Evolutionary conservation across 2,888 invertebrate species (phyloP).

Genomic region (Molorchus minor): DNA sequence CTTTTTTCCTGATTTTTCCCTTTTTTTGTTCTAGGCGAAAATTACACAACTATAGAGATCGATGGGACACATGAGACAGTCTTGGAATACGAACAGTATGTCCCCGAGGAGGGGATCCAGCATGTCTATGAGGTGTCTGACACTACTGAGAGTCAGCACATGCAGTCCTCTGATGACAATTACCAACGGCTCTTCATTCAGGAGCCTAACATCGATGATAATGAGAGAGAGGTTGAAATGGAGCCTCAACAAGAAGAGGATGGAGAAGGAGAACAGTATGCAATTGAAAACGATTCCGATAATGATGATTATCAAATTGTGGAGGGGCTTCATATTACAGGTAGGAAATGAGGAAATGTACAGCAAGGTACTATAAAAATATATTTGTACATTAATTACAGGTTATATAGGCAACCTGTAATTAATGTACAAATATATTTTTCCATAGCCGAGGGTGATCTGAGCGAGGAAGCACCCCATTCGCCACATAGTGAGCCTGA

Average conservation of each 20-base stretch:
- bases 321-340: slow-evolving; percentile 53
- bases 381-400: not conserved
- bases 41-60: slow-evolving; percentile 18
- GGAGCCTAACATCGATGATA: slow-evolving; percentile 4
- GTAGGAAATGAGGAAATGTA: slow-evolving; percentile 37
- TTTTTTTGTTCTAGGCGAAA: not conserved
- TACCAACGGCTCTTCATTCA: slow-evolving; percentile 31
- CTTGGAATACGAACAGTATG: slow-evolving; percentile 30
- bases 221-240: not conserved
- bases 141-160: not conserved
- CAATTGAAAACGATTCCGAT: slow-evolving; percentile 42
- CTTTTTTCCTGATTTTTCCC: no score
- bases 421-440: not conserved
- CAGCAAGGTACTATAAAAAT: not conserved
- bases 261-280: slow-evolving; percentile 7
- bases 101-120: slow-evolving; percentile 19
- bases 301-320: slow-evolving; percentile 53
- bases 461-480: slow-evolving; percentile 27
- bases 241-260: slow-evolving; percentile 8
- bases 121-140: slow-evolving; percentile 26
- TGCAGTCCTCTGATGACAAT: not conserved
- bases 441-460: slow-evolving; percentile 33
- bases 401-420: not conserved
- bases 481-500: slow-evolving; percentile 26
- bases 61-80: slow-evolving; percentile 27